A percentile compares a stretch with the other conserved stretches of the same genome.
Conservation (phyloP, 2,113 vertebrate species). For the Varanus komodoensis region DNA sequence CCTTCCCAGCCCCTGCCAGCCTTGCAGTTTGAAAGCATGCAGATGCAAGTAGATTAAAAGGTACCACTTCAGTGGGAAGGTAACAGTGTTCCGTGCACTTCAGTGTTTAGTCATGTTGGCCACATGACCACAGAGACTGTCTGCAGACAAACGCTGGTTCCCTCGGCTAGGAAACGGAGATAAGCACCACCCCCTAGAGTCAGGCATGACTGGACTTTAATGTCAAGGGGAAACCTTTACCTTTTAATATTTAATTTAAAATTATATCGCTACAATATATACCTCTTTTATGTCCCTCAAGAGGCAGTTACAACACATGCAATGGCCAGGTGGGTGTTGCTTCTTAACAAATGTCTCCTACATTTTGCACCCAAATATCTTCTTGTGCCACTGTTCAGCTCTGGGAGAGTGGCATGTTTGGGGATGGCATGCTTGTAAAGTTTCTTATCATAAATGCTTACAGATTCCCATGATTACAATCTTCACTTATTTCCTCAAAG, state of each 20-base stretch:
- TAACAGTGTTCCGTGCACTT: no score
- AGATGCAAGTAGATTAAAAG: no score
- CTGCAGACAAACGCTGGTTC: no score
- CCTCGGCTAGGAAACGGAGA: no score
- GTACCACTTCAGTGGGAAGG: no score
- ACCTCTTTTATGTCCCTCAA: not conserved
- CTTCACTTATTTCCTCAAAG: not conserved
- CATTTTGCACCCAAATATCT: not conserved
- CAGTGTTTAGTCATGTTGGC: no score
- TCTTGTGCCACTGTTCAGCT: not conserved
- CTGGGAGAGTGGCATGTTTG: not conserved
- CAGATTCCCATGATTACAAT: not conserved
- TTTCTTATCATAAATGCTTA: not conserved
- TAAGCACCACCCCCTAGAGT: no score
- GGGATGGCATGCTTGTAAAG: not conserved
- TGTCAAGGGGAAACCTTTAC: no score
- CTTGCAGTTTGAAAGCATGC: no score
- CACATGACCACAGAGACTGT: no score
- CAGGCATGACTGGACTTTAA: no score
- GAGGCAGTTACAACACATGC: not conserved
- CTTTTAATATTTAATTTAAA: not conserved
- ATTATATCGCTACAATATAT: not conserved
- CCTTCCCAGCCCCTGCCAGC: no score
- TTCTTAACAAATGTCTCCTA: not conserved
- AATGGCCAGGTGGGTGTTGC: not conserved